Percentiles rank a stretch among this genome's conserved stretches.
These are phyloP conservation scores for Ciconia nigra DNA, from an alignment of 2,797 vertebrate species.

Conservation along the genomic window DNA sequence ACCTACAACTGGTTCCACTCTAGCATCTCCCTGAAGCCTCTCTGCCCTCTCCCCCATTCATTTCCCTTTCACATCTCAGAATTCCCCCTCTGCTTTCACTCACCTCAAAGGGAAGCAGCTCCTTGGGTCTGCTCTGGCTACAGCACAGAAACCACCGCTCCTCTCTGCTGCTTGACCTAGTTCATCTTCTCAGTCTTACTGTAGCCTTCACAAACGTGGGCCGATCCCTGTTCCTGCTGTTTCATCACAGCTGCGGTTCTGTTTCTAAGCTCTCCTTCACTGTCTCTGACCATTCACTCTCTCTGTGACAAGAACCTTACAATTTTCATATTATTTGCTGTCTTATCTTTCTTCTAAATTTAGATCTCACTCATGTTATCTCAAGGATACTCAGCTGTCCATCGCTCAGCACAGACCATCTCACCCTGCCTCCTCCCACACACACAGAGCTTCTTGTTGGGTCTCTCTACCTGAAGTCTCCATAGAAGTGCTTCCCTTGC, in stretches of 20 bases:
- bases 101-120: neutral
- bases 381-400: neutral
- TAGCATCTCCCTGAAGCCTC: neutral
- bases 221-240: neutral
- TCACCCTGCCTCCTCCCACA: neutral
- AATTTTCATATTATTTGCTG: neutral
- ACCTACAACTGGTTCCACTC: neutral
- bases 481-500: neutral
- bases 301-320: neutral
- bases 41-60: neutral
- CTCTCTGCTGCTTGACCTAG: neutral
- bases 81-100: neutral
- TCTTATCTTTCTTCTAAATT: neutral
- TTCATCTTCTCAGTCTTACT: neutral
- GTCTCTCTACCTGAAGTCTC: neutral
- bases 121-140: neutral
- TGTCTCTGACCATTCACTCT: neutral
- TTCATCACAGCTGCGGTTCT: neutral
- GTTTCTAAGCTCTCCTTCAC: neutral
- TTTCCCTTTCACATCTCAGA: neutral
- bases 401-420: neutral
- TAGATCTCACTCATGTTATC: neutral
- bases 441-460: neutral
- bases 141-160: neutral
- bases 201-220: neutral